Evolutionary conservation across 2,888 invertebrate species (phyloP).

Genomic region (Luperina nickerlii): DNA sequence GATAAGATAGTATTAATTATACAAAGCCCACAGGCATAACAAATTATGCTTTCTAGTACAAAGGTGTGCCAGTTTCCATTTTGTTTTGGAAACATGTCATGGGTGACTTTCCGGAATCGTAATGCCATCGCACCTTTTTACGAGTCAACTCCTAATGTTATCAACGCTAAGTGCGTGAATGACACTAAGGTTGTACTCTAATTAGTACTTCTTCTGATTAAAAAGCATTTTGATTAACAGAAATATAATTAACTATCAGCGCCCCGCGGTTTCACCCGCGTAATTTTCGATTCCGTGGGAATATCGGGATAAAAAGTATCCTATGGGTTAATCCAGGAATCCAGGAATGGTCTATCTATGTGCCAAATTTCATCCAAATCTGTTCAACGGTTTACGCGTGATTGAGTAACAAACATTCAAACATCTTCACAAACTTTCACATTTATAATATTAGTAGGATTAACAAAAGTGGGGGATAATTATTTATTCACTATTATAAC

Average conservation of each 20-base stretch:
- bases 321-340: too few species aligned
- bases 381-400: too few species aligned
- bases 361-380: too few species aligned
- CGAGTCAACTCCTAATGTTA: not conserved
- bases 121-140: not conserved
- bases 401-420: too few species aligned
- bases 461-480: not conserved
- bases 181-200: not conserved
- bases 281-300: too few species aligned
- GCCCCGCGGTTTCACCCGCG: too few species aligned
- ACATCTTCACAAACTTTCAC: too few species aligned
- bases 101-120: not conserved
- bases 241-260: not conserved
- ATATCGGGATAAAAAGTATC: too few species aligned
- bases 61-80: slow-evolving; percentile 10
- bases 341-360: too few species aligned
- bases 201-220: slow-evolving; percentile 10
- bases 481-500: not conserved
- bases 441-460: not conserved
- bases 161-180: slow-evolving; percentile 22
- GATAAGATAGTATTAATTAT: slow-evolving; percentile 28
- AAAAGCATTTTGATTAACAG: slow-evolving; percentile 6
- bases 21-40: not conserved
- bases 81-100: not conserved
- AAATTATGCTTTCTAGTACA: not conserved